These are phyloP conservation scores for Sarotherodon lohbergeri DNA, from an alignment of 2,113 vertebrate species.

Conservation along the genomic window DNA sequence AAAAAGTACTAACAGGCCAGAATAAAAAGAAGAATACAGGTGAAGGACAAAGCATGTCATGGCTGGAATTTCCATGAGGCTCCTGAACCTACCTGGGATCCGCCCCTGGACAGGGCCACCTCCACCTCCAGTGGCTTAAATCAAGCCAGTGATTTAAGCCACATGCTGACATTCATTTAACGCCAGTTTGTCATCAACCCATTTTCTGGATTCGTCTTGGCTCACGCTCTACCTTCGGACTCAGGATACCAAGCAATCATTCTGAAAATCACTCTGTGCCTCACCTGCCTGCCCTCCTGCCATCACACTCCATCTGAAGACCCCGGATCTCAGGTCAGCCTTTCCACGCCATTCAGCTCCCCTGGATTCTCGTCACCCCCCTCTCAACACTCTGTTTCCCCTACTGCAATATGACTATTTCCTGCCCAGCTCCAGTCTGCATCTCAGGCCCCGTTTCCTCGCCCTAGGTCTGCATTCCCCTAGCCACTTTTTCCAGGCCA, in stretches of 20 bases:
- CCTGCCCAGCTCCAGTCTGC: background rate
- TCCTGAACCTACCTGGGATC: background rate
- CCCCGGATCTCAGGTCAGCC: background rate
- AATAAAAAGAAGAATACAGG: background rate
- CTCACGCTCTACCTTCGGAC: background rate
- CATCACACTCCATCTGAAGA: background rate
- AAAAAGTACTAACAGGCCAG: background rate
- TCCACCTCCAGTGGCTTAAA: background rate
- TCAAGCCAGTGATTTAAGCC: background rate
- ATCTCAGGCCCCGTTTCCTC: background rate
- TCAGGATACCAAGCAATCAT: background rate
- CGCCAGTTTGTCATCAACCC: background rate
- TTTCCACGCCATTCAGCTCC: background rate
- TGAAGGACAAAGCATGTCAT: background rate
- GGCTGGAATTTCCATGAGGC: background rate
- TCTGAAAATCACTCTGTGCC: background rate
- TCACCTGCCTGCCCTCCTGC: background rate
- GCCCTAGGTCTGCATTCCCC: background rate
- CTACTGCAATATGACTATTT: background rate
- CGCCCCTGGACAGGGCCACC: background rate
- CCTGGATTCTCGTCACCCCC: background rate
- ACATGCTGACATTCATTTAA: background rate
- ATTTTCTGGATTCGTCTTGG: background rate
- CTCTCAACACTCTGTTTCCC: background rate
- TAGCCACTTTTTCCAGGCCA: background rate